Conservation (phyloP, 53 echinoderm and acorn worm species). For the Patiria pectinifera region DNA sequence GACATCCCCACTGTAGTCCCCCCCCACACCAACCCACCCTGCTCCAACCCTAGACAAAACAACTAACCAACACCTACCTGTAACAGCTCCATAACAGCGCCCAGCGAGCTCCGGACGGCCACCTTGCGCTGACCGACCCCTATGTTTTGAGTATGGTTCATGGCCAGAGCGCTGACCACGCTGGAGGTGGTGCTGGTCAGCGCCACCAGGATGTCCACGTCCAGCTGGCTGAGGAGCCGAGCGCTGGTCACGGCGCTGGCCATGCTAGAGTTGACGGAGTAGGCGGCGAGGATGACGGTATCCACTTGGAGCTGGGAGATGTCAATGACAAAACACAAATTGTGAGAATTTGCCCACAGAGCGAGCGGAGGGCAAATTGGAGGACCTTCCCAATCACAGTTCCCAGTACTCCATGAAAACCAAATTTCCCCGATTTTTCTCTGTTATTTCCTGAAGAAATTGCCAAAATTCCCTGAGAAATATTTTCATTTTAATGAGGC, state of each 20-base stretch:
- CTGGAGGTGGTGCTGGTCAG: conserved; percentile 66
- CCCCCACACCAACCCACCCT: too few relatives aligned
- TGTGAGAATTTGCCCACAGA: too few relatives aligned
- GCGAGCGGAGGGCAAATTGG: too few relatives aligned
- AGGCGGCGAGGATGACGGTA: conserved; percentile 26
- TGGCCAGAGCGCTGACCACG: conserved; percentile 65
- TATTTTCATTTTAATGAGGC: too few relatives aligned
- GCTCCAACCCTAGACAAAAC: too few relatives aligned
- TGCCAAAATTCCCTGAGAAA: too few relatives aligned
- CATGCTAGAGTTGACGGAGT: conserved; percentile 19
- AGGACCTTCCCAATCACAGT: too few relatives aligned
- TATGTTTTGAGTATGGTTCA: conserved; percentile 69
- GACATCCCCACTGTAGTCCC: too few relatives aligned
- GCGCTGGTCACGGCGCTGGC: conserved; percentile 20
- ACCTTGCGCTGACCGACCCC: conserved; percentile 19
- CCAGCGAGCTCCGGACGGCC: conserved; percentile 59
- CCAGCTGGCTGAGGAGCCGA: conserved; percentile 18
- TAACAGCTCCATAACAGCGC: conserved; percentile 55
- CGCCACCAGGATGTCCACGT: conserved; percentile 57
- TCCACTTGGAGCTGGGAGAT: conserved; percentile 35
- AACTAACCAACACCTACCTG: conserved; percentile 54
- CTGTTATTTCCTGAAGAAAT: too few relatives aligned
- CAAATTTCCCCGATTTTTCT: too few relatives aligned
- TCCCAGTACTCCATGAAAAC: too few relatives aligned
- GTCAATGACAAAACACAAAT: not conserved